Percentiles rank a stretch among this genome's conserved stretches.
Evolutionary conservation across 2,113 vertebrate genomes (phyloP).

Genomic region (Galemys pyrenaicus): DNA sequence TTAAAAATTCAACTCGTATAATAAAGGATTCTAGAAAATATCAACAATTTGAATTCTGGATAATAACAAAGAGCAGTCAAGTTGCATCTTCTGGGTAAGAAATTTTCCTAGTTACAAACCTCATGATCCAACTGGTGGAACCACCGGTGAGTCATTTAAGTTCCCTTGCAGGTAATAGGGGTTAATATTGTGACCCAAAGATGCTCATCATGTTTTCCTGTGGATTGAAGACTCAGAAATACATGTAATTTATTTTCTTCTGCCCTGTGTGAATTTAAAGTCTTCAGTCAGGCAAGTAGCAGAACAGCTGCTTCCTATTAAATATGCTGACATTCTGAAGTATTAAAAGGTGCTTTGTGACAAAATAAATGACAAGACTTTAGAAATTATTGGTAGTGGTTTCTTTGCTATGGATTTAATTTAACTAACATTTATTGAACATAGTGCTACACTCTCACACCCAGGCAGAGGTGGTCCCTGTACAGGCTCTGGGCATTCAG

Average conservation of each 20-base stretch:
- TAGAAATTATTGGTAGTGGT: neutral
- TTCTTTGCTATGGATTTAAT: neutral
- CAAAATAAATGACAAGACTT: constrained; percentile 55
- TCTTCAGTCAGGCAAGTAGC: constrained; percentile 56
- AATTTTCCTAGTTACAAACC: neutral
- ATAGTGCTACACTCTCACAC: neutral
- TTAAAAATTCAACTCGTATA: constrained; percentile 44
- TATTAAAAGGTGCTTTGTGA: constrained; percentile 52
- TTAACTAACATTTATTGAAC: neutral
- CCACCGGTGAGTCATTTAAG: constrained; percentile 43
- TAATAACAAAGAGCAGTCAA: neutral
- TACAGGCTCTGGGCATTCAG: neutral
- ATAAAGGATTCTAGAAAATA: constrained; percentile 27
- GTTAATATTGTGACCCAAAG: constrained; percentile 63
- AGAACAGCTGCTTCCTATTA: constrained; percentile 71
- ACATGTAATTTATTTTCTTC: constrained; percentile 11
- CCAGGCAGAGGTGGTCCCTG: neutral
- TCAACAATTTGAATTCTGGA: neutral
- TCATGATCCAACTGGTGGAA: constrained; percentile 43
- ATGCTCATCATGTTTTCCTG: constrained; percentile 52
- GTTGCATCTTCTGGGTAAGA: neutral
- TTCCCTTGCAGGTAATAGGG: constrained; percentile 44
- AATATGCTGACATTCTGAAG: constrained; percentile 67
- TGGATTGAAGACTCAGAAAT: constrained; percentile 53
- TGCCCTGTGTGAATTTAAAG: constrained; percentile 47